Base-by-base conservation (phyloP, 2,888 invertebrate species). In the Drosophila niveifrons region DNA sequence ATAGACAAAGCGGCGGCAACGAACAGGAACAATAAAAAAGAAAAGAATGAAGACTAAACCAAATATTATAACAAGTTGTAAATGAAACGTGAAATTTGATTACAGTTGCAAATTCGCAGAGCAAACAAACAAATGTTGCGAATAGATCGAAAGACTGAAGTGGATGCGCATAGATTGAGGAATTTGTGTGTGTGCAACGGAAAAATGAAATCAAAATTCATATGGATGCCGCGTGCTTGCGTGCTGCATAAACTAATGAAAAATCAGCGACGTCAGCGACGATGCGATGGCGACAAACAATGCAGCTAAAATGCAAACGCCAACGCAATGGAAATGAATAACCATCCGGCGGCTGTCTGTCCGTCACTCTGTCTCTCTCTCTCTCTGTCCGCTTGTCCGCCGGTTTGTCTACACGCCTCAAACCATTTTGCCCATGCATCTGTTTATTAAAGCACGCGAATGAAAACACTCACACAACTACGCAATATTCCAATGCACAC, bases 1-100 rank as follows among this genome's bases (percentile, higher is more conserved):
- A 68, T 69, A 85, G 88, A 89, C 88, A 89, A 80, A 80, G 69
- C 69, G 84, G 88, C 84, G 81, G 61, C 86, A 69, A 39, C 28
- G 36, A 4, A 4, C 72, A 34, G 18, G 13, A 43, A 48, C 34
- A 9, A n/a, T n/a, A n/a, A 43, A 34, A 43, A 34, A 6, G 10
- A 10, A 10, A 36, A 8, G 36, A 29, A 56, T 39, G 59, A 56
- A 76, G 62, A 47, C 58, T 46, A 59, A 55, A 74, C 59, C 59
- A 66, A 79, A 66, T 56, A 75, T 66, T 66, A 75, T 63, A 65
- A 66, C 72, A 63, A 83, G 64, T 67, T 65, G 56, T 81, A 83
- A 87, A 81, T 69, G 67, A 82, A 86, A 69, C 75, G 70, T 68
- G 63, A 73, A 69, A 88, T 84, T 83, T 84, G 82, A 88, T 85